A percentile compares a stretch with the other conserved stretches of the same genome.
These are phyloP conservation scores for Sebastes reedi DNA, from an alignment of 2,797 vertebrate species.

Conservation along the genomic window DNA sequence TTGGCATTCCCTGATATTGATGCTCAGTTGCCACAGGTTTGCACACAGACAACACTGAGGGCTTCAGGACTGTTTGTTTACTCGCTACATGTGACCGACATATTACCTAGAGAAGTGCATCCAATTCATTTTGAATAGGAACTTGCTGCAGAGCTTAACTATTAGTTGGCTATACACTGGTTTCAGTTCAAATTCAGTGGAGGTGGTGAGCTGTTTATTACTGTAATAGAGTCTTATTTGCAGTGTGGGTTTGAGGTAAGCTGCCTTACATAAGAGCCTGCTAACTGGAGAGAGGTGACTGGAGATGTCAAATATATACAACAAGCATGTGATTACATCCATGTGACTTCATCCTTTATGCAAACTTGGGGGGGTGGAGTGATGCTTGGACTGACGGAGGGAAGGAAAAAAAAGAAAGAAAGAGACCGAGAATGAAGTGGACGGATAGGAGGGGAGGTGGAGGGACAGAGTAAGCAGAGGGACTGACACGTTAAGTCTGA, in stretches of 20 bases:
- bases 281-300: slow-evolving; percentile 48
- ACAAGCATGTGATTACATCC: slow-evolving; percentile 44
- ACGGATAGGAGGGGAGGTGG: background rate
- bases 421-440: background rate
- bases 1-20: background rate
- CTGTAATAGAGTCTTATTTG: slow-evolving; percentile 20
- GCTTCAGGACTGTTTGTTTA: background rate
- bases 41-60: fast-evolving
- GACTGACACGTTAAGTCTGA: slow-evolving; percentile 65
- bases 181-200: slow-evolving; percentile 7
- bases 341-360: slow-evolving; percentile 31
- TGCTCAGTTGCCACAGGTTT: background rate
- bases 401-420: background rate
- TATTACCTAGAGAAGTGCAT: background rate
- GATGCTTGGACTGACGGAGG: background rate
- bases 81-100: background rate
- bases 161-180: background rate
- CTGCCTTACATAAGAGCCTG: slow-evolving; percentile 48
- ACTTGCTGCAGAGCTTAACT: background rate
- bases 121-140: background rate
- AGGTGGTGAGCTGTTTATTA: slow-evolving; percentile 27
- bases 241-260: slow-evolving; percentile 37
- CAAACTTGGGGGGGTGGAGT: background rate
- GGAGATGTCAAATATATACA: slow-evolving; percentile 50
- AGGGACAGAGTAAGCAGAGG: slow-evolving; percentile 28